Base-by-base conservation (phyloP, 2,888 invertebrate genomes). In the Noctua janthina region DNA sequence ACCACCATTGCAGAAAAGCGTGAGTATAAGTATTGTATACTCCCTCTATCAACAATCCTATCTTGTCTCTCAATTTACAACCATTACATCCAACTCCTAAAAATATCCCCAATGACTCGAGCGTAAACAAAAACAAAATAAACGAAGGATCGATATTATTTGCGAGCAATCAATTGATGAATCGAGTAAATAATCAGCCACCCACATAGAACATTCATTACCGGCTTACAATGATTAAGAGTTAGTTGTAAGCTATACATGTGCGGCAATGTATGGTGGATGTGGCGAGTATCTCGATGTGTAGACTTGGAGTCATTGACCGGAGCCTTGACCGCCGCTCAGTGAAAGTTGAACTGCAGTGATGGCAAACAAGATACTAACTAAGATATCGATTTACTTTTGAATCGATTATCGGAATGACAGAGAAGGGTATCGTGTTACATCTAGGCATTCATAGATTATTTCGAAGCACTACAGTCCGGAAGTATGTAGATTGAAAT, bases 261-360 rank as follows among this genome's bases (percentile, higher is more conserved):
- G 88, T n/a, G 29, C 68, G 82, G 90, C 79, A 80, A 87, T 91
- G 91, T 83, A 85, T 76, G 2, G 8, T 51, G 46, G 71, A 72
- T 56, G 35, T 20, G 46, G 68, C 62, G 69, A 54, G 68, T 43
- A 39, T 76, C 3, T 70, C 82, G 72, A 23, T 29, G 64, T 43
- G 35, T 43, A 39, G 13, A 51, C 70, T 88, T 54, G 56, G 54
- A 76, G 93, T 94, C 93, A 91, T 88, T 90, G 94, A 92, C 94
- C 94, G 90, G 90, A 90, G 92, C 94, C 94, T 94, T 95, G 94
- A 95, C 94, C 95, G 93, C 84, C 83, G 86, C 74, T 56, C 89
- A 93, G 95, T 92, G 95, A 95, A 95, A 94, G 95, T 93, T 79
- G 66, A 59, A 77, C 59, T 78, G 82, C 81, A 82, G 62, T 62